Evolutionary conservation across 2,888 invertebrate species (phyloP), one percentile per base, ranked within the genome.

Genomic region (Lagria hirta): DNA sequence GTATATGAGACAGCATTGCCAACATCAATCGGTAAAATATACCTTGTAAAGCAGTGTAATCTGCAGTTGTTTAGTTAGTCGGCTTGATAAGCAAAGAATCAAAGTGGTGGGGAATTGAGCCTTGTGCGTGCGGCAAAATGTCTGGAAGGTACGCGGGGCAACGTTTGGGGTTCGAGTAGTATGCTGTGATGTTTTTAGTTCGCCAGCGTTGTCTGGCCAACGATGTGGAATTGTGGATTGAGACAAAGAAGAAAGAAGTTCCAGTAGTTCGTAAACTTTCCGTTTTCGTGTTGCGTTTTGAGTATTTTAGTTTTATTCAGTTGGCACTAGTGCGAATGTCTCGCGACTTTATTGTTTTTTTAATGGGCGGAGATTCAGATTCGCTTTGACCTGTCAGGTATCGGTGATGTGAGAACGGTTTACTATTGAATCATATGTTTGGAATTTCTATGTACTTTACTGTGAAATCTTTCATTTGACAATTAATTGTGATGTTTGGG

Each of bases 361-460:
- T 14, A 6, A 10, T 8, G 3, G 18, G 26, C 11, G 18, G 15
- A 21, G 20, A 20, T 7, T 20, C 7, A 5, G 20, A 20, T 20
- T 20, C 5, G 20, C n/a, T n/a, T 16, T 38, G 33, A 27, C 13
- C 43, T 16, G 11, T 37, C 26, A 37, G 37, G 43, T 44, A 27
- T 22, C 13, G 10, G 8, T 10, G 17, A 42, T 38, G 42, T 47
- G 32, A 35, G 30, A 38, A 35, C 40, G 43, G 35, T 44, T n/a
- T 23, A 37, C 29, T 36, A 30, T 50, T 57, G 57, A 55, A 47
- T 57, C 57, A 57, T 45, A 28, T 40, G 30, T 27, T 41, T 43
- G 57, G 55, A 57, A 57, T 57, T 52, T 48, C n/a, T n/a, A n/a
- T n/a, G n/a, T n/a, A n/a, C n/a, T n/a, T n/a, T n/a, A n/a, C n/a